Percentiles rank a stretch among this genome's conserved stretches.
Evolutionary conservation across 2,888 invertebrate species (phyloP).

Genomic region (Cheilosia grossa): DNA sequence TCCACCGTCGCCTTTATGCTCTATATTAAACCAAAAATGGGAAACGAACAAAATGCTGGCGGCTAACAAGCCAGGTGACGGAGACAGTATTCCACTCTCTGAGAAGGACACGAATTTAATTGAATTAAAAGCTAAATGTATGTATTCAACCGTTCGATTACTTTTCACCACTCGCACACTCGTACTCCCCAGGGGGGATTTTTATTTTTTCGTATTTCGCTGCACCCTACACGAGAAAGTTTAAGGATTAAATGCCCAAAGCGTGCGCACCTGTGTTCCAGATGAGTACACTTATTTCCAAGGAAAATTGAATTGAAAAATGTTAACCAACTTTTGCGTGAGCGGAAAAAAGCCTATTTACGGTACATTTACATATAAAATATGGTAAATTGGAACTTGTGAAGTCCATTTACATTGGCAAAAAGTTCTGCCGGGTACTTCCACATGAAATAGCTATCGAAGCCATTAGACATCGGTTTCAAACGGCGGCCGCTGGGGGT

Average conservation of each 20-base stretch:
- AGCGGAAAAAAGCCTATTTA: constrained; percentile 22
- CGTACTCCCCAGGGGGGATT: background rate
- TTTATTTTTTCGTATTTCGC: background rate
- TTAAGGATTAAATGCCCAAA: constrained; percentile 10
- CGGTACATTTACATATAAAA: constrained; percentile 33
- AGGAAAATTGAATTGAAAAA: constrained; percentile 15
- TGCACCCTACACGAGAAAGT: background rate
- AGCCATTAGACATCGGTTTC: background rate
- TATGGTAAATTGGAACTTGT: constrained; percentile 26
- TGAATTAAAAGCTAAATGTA: constrained; percentile 55
- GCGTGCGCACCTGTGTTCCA: constrained; percentile 29
- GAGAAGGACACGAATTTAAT: constrained; percentile 51
- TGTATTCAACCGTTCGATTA: constrained; percentile 31
- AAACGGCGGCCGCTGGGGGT: background rate
- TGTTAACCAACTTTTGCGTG: constrained; percentile 12
- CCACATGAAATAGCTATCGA: background rate
- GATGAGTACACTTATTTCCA: constrained; percentile 19
- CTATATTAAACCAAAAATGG: constrained; percentile 30
- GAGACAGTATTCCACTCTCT: background rate
- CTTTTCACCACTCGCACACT: background rate
- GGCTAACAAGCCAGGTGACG: constrained; percentile 11
- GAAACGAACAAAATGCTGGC: constrained; percentile 29
- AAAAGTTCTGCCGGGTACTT: constrained; percentile 5
- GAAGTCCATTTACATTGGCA: constrained; percentile 30
- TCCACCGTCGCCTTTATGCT: constrained; percentile 15